Evolutionary conservation across 2,113 vertebrate genomes (phyloP).

Genomic region (Hymenochirus boettgeri): DNA sequence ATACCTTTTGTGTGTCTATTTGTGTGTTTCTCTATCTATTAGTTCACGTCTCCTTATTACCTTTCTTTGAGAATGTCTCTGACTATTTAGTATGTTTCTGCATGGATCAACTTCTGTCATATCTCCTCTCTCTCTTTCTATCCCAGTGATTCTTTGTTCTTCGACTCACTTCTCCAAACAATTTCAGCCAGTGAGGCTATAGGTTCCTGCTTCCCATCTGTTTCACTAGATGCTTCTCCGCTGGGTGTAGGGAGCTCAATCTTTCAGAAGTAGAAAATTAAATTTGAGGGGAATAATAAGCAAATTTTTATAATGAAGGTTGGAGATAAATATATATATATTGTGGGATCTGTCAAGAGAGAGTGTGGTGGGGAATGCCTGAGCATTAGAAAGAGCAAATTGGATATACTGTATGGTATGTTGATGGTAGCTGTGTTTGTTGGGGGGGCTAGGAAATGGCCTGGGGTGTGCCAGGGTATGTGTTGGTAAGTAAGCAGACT

Average conservation of each 20-base stretch:
- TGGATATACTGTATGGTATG: too few species aligned
- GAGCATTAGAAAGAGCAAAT: not conserved
- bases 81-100: not conserved
- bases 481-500: not conserved
- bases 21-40: slow-evolving; percentile 8
- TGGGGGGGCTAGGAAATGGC: not conserved
- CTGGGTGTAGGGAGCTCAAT: slow-evolving; percentile 25
- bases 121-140: not conserved
- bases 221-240: slow-evolving; percentile 26
- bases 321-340: slow-evolving; percentile 19
- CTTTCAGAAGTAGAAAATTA: slow-evolving; percentile 30
- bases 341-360: slow-evolving; percentile 9
- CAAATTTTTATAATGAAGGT: slow-evolving; percentile 20
- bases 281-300: slow-evolving; percentile 32
- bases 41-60: not conserved
- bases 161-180: not conserved
- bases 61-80: not conserved
- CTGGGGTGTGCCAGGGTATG: not conserved
- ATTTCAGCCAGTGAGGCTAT: slow-evolving; percentile 17
- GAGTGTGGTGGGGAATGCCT: not conserved
- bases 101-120: slow-evolving; percentile 9
- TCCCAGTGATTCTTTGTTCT: slow-evolving; percentile 13
- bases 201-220: slow-evolving; percentile 35
- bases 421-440: not conserved
- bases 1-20: too few species aligned